A percentile compares a stretch with the other conserved stretches of the same genome.
Evolutionary conservation across 2,797 vertebrate species (phyloP).

Genomic region (Pteropus rufus): DNA sequence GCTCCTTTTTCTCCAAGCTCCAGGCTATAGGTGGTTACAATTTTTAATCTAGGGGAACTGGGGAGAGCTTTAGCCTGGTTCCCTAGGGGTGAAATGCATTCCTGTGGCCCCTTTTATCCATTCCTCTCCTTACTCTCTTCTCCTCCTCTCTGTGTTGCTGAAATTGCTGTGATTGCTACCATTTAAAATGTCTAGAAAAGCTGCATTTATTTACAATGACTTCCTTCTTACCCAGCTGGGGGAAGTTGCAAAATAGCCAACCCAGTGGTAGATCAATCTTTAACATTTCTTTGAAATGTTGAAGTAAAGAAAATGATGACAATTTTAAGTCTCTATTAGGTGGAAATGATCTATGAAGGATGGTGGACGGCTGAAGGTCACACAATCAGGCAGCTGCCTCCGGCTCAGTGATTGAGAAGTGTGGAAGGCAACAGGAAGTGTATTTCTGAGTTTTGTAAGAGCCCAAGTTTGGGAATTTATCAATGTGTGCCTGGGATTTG

Average conservation of each 20-base stretch:
- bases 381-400: neutral
- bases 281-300: slow-evolving; percentile 59
- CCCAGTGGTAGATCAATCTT: slow-evolving; percentile 43
- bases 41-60: neutral
- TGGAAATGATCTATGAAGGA: neutral
- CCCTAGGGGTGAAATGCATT: neutral
- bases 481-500: slow-evolving; percentile 27
- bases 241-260: slow-evolving; percentile 43
- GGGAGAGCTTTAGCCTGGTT: neutral
- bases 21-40: neutral
- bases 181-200: slow-evolving; percentile 50
- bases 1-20: neutral
- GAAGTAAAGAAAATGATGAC: slow-evolving; percentile 50
- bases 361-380: slow-evolving; percentile 25
- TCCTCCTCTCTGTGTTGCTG: neutral
- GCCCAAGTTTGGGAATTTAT: slow-evolving; percentile 53
- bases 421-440: neutral
- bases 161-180: neutral
- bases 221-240: slow-evolving; percentile 23
- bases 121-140: neutral
- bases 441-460: slow-evolving; percentile 11
- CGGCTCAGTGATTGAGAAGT: neutral
- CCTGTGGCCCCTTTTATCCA: neutral
- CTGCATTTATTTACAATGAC: slow-evolving; percentile 51
- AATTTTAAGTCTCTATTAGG: slow-evolving; percentile 50